phyloP scores from a whole-genome alignment of 2,113 vertebrate species.

The Uria lomvia region DNA sequence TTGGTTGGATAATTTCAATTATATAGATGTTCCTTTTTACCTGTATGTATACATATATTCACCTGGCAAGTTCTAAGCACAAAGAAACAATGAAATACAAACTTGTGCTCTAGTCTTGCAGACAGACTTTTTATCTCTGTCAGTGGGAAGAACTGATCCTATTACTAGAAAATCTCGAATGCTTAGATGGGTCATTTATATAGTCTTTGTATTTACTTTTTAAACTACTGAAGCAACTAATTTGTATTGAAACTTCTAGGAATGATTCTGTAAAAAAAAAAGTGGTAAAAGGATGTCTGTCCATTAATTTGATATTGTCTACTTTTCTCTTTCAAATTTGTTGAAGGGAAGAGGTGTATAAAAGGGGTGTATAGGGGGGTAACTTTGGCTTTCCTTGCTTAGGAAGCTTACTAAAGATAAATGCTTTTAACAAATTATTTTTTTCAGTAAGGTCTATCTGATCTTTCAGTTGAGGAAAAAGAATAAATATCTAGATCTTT shows the following conservation, averaged over 20 bases:
- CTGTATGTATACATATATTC: accelerated
- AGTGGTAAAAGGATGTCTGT: not conserved
- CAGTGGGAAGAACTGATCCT: not conserved
- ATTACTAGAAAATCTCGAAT: not conserved
- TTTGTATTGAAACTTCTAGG: not conserved
- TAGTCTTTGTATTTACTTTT: not conserved
- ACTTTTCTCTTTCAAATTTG: not conserved
- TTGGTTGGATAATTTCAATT: not conserved
- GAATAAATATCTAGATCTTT: not conserved
- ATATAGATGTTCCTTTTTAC: not conserved
- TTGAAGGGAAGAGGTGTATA: not conserved
- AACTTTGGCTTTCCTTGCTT: not conserved
- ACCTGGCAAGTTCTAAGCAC: not conserved
- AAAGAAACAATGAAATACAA: not conserved
- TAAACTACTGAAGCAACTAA: not conserved
- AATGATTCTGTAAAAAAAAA: not conserved
- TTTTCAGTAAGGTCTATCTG: not conserved
- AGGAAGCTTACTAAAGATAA: not conserved
- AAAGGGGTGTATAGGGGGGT: not conserved
- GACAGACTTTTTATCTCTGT: not conserved
- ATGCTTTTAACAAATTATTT: not conserved
- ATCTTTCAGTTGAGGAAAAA: not conserved
- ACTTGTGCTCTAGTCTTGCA: not conserved
- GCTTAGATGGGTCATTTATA: not conserved
- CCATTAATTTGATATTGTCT: not conserved